Conservation (phyloP, 2,797 vertebrate species). For the Buceros bicornis region DNA sequence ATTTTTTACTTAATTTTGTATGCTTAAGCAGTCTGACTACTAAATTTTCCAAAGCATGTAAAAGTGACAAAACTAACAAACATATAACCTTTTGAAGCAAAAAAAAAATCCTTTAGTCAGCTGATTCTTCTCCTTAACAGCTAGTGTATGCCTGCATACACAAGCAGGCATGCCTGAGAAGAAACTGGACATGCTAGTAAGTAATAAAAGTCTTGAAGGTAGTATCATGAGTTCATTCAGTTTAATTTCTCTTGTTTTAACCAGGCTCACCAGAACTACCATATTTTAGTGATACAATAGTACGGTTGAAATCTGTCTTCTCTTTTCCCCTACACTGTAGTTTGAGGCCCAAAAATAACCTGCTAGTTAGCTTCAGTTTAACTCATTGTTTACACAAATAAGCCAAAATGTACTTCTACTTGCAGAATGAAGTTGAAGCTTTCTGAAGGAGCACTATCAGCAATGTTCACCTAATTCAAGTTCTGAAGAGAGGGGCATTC, state of each 20-base stretch:
- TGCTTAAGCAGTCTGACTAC: neutral
- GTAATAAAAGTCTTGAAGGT: constrained; percentile 51
- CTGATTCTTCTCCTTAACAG: neutral
- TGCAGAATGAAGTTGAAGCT: constrained; percentile 52
- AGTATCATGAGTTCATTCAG: neutral
- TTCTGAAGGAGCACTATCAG: constrained; percentile 69
- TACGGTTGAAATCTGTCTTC: constrained; percentile 54
- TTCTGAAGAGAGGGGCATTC: constrained; percentile 66
- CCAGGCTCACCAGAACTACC: constrained; percentile 47
- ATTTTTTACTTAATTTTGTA: neutral
- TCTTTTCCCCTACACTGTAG: constrained; percentile 14
- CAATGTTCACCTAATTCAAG: constrained; percentile 75
- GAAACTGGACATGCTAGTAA: constrained; percentile 32
- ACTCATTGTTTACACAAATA: constrained; percentile 78
- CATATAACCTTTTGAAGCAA: neutral
- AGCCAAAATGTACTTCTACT: constrained; percentile 74
- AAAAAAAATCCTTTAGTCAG: neutral
- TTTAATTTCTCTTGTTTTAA: constrained; percentile 41
- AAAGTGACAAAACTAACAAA: neutral
- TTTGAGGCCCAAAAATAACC: constrained; percentile 75
- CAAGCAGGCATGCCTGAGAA: constrained; percentile 28
- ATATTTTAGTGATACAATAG: constrained; percentile 57
- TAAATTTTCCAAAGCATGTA: neutral
- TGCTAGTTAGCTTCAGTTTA: constrained; percentile 75
- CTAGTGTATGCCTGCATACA: neutral